Conservation (phyloP, 2,797 vertebrate genomes). For the Oophaga sylvatica region DNA sequence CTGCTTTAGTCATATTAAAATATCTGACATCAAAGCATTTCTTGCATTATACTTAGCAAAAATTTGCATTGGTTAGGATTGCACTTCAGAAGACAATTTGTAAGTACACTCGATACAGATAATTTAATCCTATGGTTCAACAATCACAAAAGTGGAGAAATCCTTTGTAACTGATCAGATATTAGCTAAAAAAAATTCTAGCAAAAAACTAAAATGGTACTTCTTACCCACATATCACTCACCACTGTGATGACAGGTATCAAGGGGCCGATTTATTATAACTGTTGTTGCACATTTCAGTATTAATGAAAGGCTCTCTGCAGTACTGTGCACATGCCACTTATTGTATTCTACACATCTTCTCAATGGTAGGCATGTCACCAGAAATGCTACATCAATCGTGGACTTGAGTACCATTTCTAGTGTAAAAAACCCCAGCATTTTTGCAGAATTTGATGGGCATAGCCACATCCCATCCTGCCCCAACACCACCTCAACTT, state of each 20-base stretch:
- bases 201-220: background rate
- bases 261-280: too few species aligned
- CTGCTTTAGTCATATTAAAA: conserved; percentile 30
- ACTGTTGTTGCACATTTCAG: too few species aligned
- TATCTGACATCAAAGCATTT: conserved; percentile 28
- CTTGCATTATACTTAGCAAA: conserved; percentile 12
- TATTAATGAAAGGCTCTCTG: too few species aligned
- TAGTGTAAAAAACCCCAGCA: too few species aligned
- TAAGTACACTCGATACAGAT: conserved; percentile 7
- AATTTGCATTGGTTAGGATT: conserved; percentile 12
- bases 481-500: too few species aligned
- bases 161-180: background rate
- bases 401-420: too few species aligned
- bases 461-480: too few species aligned
- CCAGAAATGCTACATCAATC: too few species aligned
- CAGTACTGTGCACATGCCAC: too few species aligned
- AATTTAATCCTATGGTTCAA: conserved; percentile 25
- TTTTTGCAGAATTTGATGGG: too few species aligned
- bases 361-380: too few species aligned
- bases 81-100: conserved; percentile 11
- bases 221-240: background rate
- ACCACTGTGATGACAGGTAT: background rate
- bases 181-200: background rate
- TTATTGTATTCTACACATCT: too few species aligned
- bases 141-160: background rate